These are phyloP conservation scores for Enteromius anoplus DNA, from an alignment of 2,797 vertebrate species.

Conservation along the genomic window DNA sequence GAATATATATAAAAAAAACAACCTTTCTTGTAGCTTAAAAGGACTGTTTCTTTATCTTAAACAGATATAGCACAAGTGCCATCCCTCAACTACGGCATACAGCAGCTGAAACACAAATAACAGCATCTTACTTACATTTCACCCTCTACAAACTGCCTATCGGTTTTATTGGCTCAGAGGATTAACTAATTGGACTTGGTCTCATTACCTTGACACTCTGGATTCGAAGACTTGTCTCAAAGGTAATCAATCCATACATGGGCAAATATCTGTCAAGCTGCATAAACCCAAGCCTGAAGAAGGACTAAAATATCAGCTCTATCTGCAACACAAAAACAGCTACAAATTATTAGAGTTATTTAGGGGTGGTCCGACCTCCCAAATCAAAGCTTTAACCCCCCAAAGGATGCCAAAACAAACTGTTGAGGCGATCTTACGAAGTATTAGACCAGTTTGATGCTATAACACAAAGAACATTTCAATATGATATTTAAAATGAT, in stretches of 20 bases:
- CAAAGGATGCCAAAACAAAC: neutral
- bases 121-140: slow-evolving; percentile 39
- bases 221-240: slow-evolving; percentile 45
- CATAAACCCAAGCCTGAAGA: slow-evolving; percentile 35
- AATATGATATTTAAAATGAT: neutral
- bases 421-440: neutral
- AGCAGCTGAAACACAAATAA: slow-evolving; percentile 31
- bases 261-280: slow-evolving; percentile 32
- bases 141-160: slow-evolving; percentile 37
- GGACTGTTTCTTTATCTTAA: slow-evolving; percentile 2
- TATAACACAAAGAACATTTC: neutral
- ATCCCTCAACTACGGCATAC: neutral
- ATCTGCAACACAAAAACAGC: slow-evolving; percentile 1
- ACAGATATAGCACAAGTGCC: neutral
- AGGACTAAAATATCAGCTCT: slow-evolving; percentile 18
- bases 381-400: neutral
- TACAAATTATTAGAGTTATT: slow-evolving; percentile 1
- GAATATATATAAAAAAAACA: neutral
- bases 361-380: neutral
- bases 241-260: slow-evolving; percentile 57
- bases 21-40: neutral
- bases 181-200: slow-evolving; percentile 56
- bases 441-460: neutral
- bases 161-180: slow-evolving; percentile 48
- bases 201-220: slow-evolving; percentile 53